Conservation (phyloP, 2,888 invertebrate species). For the Pimpla rufipes region DNA sequence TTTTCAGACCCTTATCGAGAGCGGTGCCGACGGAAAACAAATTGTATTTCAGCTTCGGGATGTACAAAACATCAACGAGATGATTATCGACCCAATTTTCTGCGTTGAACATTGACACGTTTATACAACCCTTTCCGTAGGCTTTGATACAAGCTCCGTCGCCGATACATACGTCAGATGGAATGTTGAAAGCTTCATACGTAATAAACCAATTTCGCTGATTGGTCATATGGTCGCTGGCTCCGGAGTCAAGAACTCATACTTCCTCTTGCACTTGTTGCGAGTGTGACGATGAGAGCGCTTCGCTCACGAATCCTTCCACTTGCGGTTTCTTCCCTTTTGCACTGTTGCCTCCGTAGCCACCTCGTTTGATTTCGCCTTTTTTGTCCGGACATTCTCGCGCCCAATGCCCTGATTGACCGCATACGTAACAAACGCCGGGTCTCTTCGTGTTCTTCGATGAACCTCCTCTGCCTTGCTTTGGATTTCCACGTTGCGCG, state of each 20-base stretch:
- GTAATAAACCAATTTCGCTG: too few species aligned
- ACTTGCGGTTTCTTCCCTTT: conserved; percentile 3
- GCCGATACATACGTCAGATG: conserved; percentile 28
- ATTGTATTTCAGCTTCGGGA: too few species aligned
- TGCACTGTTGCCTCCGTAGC: too few species aligned
- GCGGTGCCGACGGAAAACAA: conserved; percentile 49
- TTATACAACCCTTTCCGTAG: too few species aligned
- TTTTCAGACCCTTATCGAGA: conserved; percentile 41
- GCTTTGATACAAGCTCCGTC: too few species aligned
- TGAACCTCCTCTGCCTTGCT: conserved; percentile 10
- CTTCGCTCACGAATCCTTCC: conserved; percentile 57
- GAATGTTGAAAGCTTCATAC: conserved; percentile 25
- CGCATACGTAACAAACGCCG: conserved; percentile 22
- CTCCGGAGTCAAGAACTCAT: conserved; percentile 57
- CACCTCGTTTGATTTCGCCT: too few species aligned
- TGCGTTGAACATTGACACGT: conserved; percentile 64
- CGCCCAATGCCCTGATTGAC: conserved; percentile 24
- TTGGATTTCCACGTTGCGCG: conserved; percentile 24
- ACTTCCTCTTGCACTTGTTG: conserved; percentile 2
- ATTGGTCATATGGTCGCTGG: conserved; percentile 65
- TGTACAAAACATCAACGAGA: conserved; percentile 54
- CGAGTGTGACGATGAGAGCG: neutral
- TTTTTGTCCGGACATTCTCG: too few species aligned
- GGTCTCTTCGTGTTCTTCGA: conserved; percentile 18
- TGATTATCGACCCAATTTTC: too few species aligned